These are phyloP conservation scores for Zaprionus ornatus DNA, from an alignment of 1,140 invertebrate genomes.

Conservation along the genomic window DNA sequence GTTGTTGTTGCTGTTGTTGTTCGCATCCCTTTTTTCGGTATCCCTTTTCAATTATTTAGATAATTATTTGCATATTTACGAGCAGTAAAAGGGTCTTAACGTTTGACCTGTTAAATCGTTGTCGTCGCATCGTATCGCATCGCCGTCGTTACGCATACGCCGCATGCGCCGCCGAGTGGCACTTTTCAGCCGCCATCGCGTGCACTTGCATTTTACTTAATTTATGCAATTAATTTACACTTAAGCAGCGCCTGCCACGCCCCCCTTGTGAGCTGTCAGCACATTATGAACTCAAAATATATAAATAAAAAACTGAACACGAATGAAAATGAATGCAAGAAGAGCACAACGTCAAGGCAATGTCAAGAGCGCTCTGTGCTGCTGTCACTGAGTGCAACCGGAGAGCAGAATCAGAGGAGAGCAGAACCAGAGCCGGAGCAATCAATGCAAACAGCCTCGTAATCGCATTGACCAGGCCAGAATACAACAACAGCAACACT, in stretches of 20 bases:
- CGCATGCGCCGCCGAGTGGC: slow-evolving; percentile 31
- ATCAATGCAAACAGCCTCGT: slow-evolving; percentile 73
- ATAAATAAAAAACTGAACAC: slow-evolving; percentile 46
- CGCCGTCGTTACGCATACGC: slow-evolving; percentile 60
- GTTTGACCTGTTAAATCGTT: slow-evolving; percentile 24
- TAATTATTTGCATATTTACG: slow-evolving; percentile 76
- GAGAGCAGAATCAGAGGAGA: no score
- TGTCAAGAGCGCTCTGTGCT: slow-evolving; percentile 51
- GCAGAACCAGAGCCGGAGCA: slow-evolving; percentile 26
- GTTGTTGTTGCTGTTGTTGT: slow-evolving; percentile 11
- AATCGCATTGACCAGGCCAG: slow-evolving; percentile 70
- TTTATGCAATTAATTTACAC: slow-evolving; percentile 81
- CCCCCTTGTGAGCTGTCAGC: slow-evolving; percentile 41
- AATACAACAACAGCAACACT: slow-evolving; percentile 47
- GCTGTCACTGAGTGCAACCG: slow-evolving; percentile 48
- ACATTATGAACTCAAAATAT: slow-evolving; percentile 66
- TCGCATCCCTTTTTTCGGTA: slow-evolving; percentile 32
- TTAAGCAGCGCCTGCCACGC: slow-evolving; percentile 34
- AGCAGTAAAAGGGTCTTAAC: slow-evolving; percentile 17
- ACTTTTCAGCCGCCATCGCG: slow-evolving; percentile 6
- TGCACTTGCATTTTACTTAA: slow-evolving; percentile 62
- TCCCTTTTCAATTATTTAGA: slow-evolving; percentile 80
- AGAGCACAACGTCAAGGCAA: slow-evolving; percentile 34
- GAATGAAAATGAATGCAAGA: slow-evolving; percentile 30
- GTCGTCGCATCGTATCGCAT: slow-evolving; percentile 7